phyloP scores from a whole-genome alignment of 2,113 vertebrate genomes.

The Neodontobutis hainanensis region DNA sequence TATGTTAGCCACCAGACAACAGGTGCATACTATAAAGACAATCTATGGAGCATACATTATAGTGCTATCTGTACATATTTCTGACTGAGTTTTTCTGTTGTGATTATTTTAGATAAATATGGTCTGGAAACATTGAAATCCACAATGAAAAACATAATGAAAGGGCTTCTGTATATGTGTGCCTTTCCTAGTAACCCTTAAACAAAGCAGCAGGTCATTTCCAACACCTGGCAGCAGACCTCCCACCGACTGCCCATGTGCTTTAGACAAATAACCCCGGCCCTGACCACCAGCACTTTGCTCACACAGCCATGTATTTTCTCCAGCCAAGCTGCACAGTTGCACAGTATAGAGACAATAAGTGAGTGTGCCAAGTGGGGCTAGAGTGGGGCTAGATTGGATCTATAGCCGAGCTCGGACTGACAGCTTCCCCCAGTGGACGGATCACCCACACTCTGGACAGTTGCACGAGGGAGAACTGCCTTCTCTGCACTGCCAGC shows the following conservation, averaged over 20 bases:
- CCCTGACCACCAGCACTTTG: constrained; percentile 19
- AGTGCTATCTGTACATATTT: too few species aligned
- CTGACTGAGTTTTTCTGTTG: too few species aligned
- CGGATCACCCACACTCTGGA: constrained; percentile 36
- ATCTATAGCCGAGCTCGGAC: constrained; percentile 56
- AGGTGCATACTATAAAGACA: too few species aligned
- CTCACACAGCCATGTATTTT: constrained; percentile 8
- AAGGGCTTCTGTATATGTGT: constrained; percentile 3
- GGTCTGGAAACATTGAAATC: neutral
- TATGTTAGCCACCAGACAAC: too few species aligned
- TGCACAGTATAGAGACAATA: constrained; percentile 35
- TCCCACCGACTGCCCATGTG: constrained; percentile 38
- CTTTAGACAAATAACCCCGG: constrained; percentile 27
- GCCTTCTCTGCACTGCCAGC: constrained; percentile 6
- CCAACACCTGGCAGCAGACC: constrained; percentile 49
- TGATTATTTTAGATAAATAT: too few species aligned
- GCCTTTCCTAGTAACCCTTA: constrained; percentile 22
- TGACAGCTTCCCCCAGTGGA: constrained; percentile 55
- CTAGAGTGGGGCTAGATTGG: constrained; percentile 31
- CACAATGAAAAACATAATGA: neutral
- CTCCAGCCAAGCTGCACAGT: constrained; percentile 9
- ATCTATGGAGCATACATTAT: too few species aligned
- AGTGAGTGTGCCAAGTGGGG: constrained; percentile 44
- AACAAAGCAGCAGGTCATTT: constrained; percentile 57
- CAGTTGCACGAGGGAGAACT: constrained; percentile 26